Base-by-base conservation (phyloP, 2,888 invertebrate genomes). In the Oscheius sp. region DNA sequence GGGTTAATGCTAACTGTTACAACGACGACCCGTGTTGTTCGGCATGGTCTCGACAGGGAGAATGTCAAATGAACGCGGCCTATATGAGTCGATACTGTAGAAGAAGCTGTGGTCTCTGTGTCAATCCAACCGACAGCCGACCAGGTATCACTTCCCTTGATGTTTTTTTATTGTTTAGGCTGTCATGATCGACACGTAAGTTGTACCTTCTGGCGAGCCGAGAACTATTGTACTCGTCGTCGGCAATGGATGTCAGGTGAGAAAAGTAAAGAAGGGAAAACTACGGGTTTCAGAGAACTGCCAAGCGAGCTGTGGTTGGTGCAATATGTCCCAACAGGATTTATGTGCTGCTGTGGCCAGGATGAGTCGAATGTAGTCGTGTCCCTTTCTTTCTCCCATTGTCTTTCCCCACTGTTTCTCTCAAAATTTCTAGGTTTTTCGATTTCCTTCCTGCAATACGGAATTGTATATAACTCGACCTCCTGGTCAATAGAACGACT, bases 21-120 rank as follows among this genome's bases (percentile, higher is more conserved):
- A 84, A 84, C 71, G 82, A 82, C 61, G 83, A 84, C 72, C 84
- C 84, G 9, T 84, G 84, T 73, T 84, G 84, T 63, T 70, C 74
- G 22, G 77, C 81, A 6, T 84, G 84, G 84, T 73, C 82, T 4
- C 59, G 76, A 24, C 70, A 69, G 41, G 44, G 44, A 36, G 84
- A 84, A 61, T 84, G 84, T 63, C 57, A 70, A 24, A 70, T 72
- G 12, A 84, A 84, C 62, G 62, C 71, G 0, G 73, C 77, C 9
- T 84, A 82, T 71, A 84, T 84, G 84, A 74, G 71, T 47, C 67
- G 79, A 24, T 84, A 84, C 69, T 84, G 84, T 64, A 68, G 80
- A 14, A 75, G 81, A 28, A 75, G 83, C n/a, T 84, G 84, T 68
- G 74, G 77, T 26, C 68, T 75, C 26, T 84, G 84, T 51, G 26